Evolutionary conservation across 2,113 vertebrate genomes (phyloP).

Genomic region (Sinocyclocheilus grahami): DNA sequence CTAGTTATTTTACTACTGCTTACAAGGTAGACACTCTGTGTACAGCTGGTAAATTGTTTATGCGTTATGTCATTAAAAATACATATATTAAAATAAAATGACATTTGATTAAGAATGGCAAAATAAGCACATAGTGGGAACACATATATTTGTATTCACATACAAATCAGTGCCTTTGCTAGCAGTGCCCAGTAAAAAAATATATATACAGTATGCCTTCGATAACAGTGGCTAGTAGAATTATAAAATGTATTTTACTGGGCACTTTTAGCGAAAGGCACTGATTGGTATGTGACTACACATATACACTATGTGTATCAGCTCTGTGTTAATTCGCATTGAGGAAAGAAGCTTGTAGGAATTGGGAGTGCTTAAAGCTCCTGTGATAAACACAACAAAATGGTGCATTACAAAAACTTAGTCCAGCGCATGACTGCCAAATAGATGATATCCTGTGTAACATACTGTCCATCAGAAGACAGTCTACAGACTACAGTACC

Average conservation of each 20-base stretch:
- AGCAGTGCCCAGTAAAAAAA: too few species aligned
- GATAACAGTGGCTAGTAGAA: not conserved
- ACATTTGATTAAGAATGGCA: not conserved
- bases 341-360: not conserved
- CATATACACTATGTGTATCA: not conserved
- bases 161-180: too few species aligned
- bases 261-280: not conserved
- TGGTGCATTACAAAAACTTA: not conserved
- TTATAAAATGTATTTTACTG: not conserved
- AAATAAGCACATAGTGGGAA: not conserved
- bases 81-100: not conserved
- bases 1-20: not conserved
- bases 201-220: too few species aligned
- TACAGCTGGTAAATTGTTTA: not conserved
- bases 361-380: not conserved
- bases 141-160: not conserved
- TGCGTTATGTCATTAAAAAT: not conserved
- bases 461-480: not conserved
- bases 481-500: not conserved
- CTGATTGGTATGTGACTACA: not conserved
- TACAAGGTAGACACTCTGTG: not conserved
- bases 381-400: not conserved
- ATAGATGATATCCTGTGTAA: constrained; percentile 5
- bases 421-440: constrained; percentile 4
- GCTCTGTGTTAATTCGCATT: not conserved